Conservation (phyloP, 2,113 vertebrate species). For the Dicerorhinus sumatrensis region DNA sequence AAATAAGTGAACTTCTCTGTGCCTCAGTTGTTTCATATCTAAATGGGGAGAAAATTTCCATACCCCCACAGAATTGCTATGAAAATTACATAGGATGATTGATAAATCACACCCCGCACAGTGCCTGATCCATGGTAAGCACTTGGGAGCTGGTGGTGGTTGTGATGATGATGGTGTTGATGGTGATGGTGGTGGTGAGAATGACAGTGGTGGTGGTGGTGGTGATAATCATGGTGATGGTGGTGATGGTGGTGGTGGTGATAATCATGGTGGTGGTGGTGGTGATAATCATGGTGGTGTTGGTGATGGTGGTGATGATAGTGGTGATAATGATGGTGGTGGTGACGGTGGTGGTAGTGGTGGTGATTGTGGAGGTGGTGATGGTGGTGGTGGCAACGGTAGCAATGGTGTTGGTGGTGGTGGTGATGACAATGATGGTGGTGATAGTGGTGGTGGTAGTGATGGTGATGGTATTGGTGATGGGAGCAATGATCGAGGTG, state of each 20-base stretch:
- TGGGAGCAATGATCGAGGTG: no score
- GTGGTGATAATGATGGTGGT: no score
- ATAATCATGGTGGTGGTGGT: fast-evolving
- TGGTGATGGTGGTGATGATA: fast-evolving
- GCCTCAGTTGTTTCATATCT: background rate
- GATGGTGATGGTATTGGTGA: no score
- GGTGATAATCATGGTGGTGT: no score
- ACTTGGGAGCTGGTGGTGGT: background rate
- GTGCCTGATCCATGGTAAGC: fast-evolving
- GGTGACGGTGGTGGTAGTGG: no score
- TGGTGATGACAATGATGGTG: no score
- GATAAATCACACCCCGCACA: background rate
- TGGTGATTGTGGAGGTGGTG: no score
- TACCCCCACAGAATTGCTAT: fast-evolving
- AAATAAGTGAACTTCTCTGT: no score
- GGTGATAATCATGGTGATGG: no score
- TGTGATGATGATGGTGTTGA: background rate
- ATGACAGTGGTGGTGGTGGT: fast-evolving
- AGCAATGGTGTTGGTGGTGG: no score
- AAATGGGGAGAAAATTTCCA: background rate
- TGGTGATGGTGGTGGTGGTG: no score
- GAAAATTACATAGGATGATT: background rate
- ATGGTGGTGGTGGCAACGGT: fast-evolving
- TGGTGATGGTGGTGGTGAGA: background rate
- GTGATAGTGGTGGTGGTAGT: no score